phyloP scores from a whole-genome alignment of 2,888 invertebrate genomes.

The Pseudolycoriella hygida region DNA sequence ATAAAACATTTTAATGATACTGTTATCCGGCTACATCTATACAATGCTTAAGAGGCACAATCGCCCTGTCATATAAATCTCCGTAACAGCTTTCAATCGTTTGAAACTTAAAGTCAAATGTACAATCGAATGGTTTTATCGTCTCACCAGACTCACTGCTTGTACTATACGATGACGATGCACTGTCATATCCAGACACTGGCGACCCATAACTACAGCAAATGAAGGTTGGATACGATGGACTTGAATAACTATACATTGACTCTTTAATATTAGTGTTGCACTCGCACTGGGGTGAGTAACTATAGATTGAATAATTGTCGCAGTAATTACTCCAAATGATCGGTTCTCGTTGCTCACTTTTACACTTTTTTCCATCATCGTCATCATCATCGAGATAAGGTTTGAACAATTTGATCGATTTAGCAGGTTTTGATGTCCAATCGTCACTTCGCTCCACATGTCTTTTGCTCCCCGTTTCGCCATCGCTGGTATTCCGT shows the following conservation, averaged over 20 bases:
- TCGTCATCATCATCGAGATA: constrained; percentile 38
- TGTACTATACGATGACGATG: constrained; percentile 16
- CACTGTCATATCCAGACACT: constrained; percentile 29
- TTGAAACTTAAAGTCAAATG: constrained; percentile 35
- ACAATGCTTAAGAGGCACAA: no score
- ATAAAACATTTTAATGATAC: no score
- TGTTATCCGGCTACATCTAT: no score
- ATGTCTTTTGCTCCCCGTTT: constrained; percentile 12
- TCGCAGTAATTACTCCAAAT: constrained; percentile 24
- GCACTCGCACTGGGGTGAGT: constrained; percentile 7
- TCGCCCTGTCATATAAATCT: constrained; percentile 19
- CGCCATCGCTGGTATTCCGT: constrained; percentile 5
- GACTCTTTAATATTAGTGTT: constrained; percentile 6
- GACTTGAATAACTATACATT: constrained; percentile 18
- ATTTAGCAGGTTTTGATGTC: constrained; percentile 33
- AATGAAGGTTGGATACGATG: constrained; percentile 13
- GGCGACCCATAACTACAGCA: constrained; percentile 21
- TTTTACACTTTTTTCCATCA: constrained; percentile 4
- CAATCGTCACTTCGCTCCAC: not conserved
- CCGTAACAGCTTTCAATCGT: constrained; percentile 35
- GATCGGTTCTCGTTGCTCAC: constrained; percentile 20
- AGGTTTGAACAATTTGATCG: constrained; percentile 60
- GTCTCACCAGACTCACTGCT: constrained; percentile 21
- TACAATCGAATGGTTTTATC: constrained; percentile 20
- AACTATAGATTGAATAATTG: constrained; percentile 9